A percentile compares a stretch with the other conserved stretches of the same genome.
Conservation (phyloP, 2,113 vertebrate genomes). For the Columbina picui region DNA sequence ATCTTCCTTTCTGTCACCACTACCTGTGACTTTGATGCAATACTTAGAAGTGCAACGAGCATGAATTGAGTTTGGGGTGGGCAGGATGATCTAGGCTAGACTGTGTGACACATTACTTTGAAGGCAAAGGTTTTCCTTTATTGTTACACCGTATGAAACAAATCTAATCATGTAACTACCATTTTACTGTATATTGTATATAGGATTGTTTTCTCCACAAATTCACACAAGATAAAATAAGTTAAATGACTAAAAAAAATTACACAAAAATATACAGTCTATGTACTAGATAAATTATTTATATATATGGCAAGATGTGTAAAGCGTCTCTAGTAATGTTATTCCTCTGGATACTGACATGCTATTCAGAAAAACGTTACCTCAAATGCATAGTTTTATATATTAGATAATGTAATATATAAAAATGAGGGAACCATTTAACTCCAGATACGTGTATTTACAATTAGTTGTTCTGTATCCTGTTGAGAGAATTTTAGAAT, state of each 20-base stretch:
- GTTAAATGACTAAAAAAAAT: constrained; percentile 60
- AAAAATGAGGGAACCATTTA: not conserved
- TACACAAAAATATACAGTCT: constrained; percentile 67
- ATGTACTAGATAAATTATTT: constrained; percentile 68
- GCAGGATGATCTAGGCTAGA: not conserved
- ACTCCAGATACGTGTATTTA: not conserved
- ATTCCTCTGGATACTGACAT: constrained; percentile 66
- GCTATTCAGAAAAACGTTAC: not conserved
- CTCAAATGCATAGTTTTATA: not conserved
- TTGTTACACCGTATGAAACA: constrained; percentile 67
- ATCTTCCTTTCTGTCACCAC: not conserved
- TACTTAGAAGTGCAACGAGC: not conserved
- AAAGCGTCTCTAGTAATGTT: not conserved
- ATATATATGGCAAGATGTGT: constrained; percentile 60
- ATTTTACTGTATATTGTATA: constrained; percentile 64
- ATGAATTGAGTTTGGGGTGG: not conserved
- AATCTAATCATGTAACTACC: constrained; percentile 65
- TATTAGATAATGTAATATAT: not conserved
- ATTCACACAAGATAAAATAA: constrained; percentile 69
- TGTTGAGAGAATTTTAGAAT: not conserved
- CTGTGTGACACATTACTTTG: constrained; percentile 57
- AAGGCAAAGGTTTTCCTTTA: constrained; percentile 71
- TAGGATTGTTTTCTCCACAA: constrained; percentile 60
- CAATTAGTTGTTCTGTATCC: not conserved
- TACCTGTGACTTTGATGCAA: not conserved